Percentiles rank a stretch among this genome's conserved stretches.
phyloP scores from a whole-genome alignment of 35 echinoderm and acorn worm species.

The Heliocidaris erythrogramma region DNA sequence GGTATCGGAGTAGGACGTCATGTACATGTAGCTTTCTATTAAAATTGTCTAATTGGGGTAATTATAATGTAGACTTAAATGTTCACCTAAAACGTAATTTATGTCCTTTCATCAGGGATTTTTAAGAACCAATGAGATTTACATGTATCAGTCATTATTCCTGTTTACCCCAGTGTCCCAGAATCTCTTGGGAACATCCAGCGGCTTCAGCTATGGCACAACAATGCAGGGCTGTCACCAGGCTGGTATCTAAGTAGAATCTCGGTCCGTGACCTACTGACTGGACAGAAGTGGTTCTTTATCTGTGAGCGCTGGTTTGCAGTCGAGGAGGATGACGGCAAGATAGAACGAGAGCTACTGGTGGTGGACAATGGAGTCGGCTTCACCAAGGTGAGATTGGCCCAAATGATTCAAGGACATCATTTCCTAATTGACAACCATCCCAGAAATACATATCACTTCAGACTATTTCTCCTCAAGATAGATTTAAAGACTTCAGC shows the following conservation, averaged over 20 bases:
- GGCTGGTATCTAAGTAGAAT: slow-evolving; percentile 94
- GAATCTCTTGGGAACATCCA: slow-evolving; percentile 83
- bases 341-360: slow-evolving; percentile 82
- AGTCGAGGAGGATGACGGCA: slow-evolving; percentile 95
- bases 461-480: no score
- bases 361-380: slow-evolving; percentile 75
- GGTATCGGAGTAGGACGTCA: slow-evolving; percentile 86
- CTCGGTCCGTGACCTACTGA: slow-evolving; percentile 80
- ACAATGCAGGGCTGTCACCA: slow-evolving; percentile 86
- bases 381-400: slow-evolving; percentile 75
- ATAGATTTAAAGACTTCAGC: no score
- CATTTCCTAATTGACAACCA: no score
- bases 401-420: neutral
- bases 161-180: slow-evolving; percentile 66
- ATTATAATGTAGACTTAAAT: no score
- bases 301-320: slow-evolving; percentile 98
- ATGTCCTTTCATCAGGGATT: neutral
- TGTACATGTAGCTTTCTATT: neutral
- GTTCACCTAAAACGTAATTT: neutral
- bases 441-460: no score
- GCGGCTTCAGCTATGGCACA: slow-evolving; percentile 86
- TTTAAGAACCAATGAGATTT: no score
- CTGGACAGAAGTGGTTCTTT: slow-evolving; percentile 93
- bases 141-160: neutral
- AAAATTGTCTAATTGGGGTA: neutral